These are phyloP conservation scores for Paratilapia polleni DNA, from an alignment of 2,113 vertebrate species.

Conservation along the genomic window DNA sequence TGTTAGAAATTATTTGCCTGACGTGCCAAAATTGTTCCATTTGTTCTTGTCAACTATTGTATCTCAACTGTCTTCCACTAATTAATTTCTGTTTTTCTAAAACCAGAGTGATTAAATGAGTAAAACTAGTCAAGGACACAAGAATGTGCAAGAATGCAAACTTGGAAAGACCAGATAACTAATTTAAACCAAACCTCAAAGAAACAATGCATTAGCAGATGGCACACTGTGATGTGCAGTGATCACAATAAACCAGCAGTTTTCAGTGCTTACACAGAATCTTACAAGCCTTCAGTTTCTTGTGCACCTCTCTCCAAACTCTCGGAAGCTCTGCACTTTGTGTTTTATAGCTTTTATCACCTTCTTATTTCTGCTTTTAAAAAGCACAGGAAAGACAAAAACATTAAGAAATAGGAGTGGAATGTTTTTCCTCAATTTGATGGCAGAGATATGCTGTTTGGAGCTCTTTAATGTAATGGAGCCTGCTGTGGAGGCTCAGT, in stretches of 20 bases:
- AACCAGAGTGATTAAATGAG: not conserved
- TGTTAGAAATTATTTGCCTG: not conserved
- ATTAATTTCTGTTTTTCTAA: not conserved
- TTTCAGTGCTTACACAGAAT: conserved; percentile 34
- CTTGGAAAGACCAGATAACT: not conserved
- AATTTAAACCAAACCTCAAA: conserved; percentile 1
- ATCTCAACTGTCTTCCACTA: not conserved
- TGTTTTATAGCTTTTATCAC: conserved; percentile 45
- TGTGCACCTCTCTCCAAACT: conserved; percentile 32
- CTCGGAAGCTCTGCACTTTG: conserved; percentile 40
- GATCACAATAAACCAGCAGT: conserved; percentile 46
- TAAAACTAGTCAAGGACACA: not conserved
- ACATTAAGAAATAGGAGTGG: conserved; percentile 24
- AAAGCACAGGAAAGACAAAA: conserved; percentile 23
- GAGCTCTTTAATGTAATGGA: conserved; percentile 61
- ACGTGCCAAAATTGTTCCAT: not conserved
- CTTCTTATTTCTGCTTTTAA: conserved; percentile 17
- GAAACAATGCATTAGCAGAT: conserved; percentile 46
- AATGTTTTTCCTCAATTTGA: conserved; percentile 55
- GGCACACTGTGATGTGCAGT: conserved; percentile 30
- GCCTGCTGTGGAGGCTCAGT: conserved; percentile 53
- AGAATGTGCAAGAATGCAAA: conserved; percentile 15
- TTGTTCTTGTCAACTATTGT: not conserved
- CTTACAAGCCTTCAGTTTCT: conserved; percentile 36
- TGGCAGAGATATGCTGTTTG: conserved; percentile 52